Conservation (phyloP, 2,113 vertebrate genomes). For the Tringa solitaria region DNA sequence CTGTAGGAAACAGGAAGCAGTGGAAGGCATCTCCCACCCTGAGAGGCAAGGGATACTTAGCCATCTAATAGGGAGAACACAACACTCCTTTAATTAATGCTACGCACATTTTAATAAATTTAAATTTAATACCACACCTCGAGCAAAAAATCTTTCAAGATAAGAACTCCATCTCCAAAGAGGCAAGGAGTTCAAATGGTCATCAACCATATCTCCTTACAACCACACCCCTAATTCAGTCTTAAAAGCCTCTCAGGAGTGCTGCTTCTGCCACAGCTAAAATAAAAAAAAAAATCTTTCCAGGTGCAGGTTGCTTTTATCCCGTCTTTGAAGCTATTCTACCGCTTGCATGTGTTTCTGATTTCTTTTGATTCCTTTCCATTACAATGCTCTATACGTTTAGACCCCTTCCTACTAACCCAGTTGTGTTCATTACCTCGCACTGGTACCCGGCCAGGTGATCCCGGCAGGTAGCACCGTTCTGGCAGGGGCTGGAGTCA, state of each 20-base stretch:
- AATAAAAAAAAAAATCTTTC: neutral
- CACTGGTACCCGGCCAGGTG: constrained; percentile 79
- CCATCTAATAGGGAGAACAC: neutral
- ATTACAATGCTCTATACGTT: neutral
- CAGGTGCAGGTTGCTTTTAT: neutral
- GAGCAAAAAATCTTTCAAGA: neutral
- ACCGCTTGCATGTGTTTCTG: neutral
- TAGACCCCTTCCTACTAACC: neutral
- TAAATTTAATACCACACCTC: neutral
- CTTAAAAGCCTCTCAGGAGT: neutral
- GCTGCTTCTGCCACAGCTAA: neutral
- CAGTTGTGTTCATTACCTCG: constrained; percentile 48
- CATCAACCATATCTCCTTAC: neutral
- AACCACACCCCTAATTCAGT: neutral
- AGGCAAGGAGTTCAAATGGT: neutral
- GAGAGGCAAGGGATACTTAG: neutral
- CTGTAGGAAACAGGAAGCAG: neutral
- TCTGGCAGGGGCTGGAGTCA: constrained; percentile 80
- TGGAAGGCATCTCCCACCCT: neutral
- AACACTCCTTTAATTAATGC: neutral
- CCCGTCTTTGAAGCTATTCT: neutral
- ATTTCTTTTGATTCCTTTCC: neutral
- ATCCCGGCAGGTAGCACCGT: constrained; percentile 79
- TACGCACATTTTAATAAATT: neutral
- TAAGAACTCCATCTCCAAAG: neutral